Conservation (phyloP, 2,113 vertebrate species). For the Paraplagusia blochii region DNA sequence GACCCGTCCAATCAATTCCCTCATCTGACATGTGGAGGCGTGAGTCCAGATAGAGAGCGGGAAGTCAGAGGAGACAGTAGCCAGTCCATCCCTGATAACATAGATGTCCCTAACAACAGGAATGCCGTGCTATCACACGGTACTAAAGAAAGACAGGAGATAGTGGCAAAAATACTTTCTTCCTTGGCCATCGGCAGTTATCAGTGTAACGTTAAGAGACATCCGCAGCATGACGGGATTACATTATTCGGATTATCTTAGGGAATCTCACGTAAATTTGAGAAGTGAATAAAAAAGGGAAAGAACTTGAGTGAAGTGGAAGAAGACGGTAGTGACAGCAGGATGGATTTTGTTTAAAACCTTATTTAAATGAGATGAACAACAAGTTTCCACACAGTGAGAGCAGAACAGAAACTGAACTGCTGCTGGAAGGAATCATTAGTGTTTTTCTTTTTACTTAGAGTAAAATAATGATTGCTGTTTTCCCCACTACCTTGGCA, state of each 20-base stretch:
- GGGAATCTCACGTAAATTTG: too few species aligned
- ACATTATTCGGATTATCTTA: neutral
- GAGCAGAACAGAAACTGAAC: slow-evolving; percentile 5
- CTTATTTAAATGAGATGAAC: neutral
- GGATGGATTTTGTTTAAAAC: neutral
- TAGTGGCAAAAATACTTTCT: neutral
- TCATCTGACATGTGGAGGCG: slow-evolving; percentile 52
- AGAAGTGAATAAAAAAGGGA: too few species aligned
- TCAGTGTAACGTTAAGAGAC: neutral
- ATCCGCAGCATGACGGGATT: neutral
- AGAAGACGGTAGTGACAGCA: neutral
- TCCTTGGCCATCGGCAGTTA: neutral
- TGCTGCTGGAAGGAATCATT: slow-evolving; percentile 4
- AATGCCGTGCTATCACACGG: neutral
- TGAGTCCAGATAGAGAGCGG: slow-evolving; percentile 62
- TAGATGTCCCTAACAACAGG: slow-evolving; percentile 34
- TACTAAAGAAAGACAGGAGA: slow-evolving; percentile 7
- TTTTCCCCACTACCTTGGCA: neutral
- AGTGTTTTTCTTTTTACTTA: slow-evolving; percentile 7
- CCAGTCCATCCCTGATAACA: slow-evolving; percentile 37
- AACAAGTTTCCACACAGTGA: slow-evolving; percentile 17
- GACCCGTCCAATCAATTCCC: slow-evolving; percentile 38
- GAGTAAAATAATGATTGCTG: slow-evolving; percentile 6
- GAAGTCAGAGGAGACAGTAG: slow-evolving; percentile 52
- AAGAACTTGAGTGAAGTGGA: neutral